Evolutionary conservation across 2,113 vertebrate species (phyloP), one percentile per base, ranked within the genome.

Genomic region (Amphilophus citrinellus): DNA sequence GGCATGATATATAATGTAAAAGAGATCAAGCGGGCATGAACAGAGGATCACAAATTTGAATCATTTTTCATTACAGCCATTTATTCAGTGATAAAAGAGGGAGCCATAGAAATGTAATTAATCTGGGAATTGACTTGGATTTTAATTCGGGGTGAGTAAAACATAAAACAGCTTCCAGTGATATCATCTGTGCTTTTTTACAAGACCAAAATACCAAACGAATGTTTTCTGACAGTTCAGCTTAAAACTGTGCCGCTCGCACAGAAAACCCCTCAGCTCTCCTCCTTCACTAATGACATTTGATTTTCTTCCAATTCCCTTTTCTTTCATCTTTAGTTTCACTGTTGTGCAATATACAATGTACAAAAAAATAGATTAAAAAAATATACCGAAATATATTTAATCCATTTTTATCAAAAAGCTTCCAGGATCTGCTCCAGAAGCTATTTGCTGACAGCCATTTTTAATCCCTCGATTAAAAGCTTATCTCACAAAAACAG

Each of bases 381-480:
- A 24, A 58, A 2, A 56, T n/a, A 10, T 20, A 57, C 27, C 11
- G 30, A 32, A 18, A 61, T 35, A 65, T 75, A 61, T 60, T 15
- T 53, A 3, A 56, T 68, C 68, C 60, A 82, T 66, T 83, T 81
- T 84, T 32, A 76, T 77, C 32, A 71, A 47, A 87, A 84, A 18
- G 17, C 76, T 86, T 82, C 47, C 47, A 59, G 84, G 80, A 87
- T 84, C 63, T 22, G 8, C 85, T 85, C 83, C 83, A 85, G 79
- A 80, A 88, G 78, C 86, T 84, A 76, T 91, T 90, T 82, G 24
- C 76, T 68, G 78, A 76, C 60, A 84, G 79, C 32, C 61, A 75
- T 86, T 80, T 90, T 91, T 92, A 91, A 94, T 94, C 86, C 87
- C 60, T 83, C 35, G 50, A 92, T 91, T 87, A 91, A 86, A 86